Conservation (phyloP, 2,113 vertebrate species). For the Callipepla squamata region DNA sequence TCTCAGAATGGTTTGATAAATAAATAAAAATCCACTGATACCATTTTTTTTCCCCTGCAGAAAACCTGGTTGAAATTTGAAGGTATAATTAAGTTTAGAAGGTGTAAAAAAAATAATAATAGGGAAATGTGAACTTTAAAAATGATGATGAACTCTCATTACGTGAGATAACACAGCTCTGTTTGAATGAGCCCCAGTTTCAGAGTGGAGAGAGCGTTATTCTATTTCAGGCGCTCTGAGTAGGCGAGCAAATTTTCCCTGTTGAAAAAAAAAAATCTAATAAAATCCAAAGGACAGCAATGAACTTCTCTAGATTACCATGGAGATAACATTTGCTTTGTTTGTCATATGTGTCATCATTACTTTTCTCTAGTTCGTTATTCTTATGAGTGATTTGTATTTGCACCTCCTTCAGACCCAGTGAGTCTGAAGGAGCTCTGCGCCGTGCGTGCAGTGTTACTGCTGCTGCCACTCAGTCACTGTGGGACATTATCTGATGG, state of each 20-base stretch:
- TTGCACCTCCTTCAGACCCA: slow-evolving; percentile 20
- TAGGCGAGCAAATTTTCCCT: slow-evolving; percentile 77
- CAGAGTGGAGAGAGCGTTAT: slow-evolving; percentile 46
- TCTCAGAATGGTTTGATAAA: neutral
- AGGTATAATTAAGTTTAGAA: neutral
- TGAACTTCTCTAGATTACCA: slow-evolving; percentile 75
- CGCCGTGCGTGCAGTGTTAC: neutral
- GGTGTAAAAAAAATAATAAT: neutral
- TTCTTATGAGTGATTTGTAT: slow-evolving; percentile 22
- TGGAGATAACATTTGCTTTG: slow-evolving; percentile 80
- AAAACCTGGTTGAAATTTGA: neutral
- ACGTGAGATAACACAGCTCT: neutral
- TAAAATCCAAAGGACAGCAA: slow-evolving; percentile 77
- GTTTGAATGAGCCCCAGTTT: slow-evolving; percentile 62
- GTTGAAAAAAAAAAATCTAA: slow-evolving; percentile 58
- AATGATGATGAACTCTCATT: slow-evolving; percentile 22
- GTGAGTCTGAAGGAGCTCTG: neutral
- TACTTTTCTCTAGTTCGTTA: slow-evolving; percentile 63
- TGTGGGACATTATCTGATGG: neutral
- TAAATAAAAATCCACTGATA: neutral
- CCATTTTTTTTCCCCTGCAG: neutral
- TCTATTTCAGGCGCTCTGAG: slow-evolving; percentile 73
- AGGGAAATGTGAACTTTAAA: neutral
- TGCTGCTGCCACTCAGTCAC: neutral
- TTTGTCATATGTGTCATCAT: slow-evolving; percentile 70